Base-by-base conservation (phyloP, 2,113 vertebrate species). In the Motacilla tschutschensis region DNA sequence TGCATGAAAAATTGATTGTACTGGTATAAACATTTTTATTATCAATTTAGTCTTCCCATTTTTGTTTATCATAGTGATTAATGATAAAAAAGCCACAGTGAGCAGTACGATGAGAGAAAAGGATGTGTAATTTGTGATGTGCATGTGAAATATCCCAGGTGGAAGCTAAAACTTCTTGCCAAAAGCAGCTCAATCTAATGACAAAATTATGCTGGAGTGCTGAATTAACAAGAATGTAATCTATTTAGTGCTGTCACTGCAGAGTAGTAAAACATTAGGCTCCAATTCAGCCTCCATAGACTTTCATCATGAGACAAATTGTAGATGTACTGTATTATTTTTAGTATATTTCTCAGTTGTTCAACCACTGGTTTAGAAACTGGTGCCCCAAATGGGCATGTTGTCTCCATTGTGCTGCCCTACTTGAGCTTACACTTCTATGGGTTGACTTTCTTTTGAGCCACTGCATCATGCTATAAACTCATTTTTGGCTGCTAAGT, bases 181-280 rank as follows among this genome's bases (percentile, higher is more conserved):
- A 84, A 85, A 87, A 79, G 6, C 38, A 89, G 22, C 74, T 65
- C 41, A 48, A 4, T 54, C 35, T 85, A 87, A 91, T 40, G 69
- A 74, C 21, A 83, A 85, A 87, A 79, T 85, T 85, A 29, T 82
- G 26, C 51, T 84, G 54, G 55, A 84, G 17, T 79, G 47, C n/a
- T 82, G 72, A 92, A 89, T 84, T 87, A 89, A 84, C 54, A 89
- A 64, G 71, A 79, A 88, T 69, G n/a, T 72, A 79, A 85, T 79
- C 24, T 79, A 69, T 84, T 89, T 87, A 91, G 17, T 76, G 47
- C 31, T 93, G 51, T 54, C 72, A 85, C 64, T 73, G 28, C n/a
- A 77, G 29, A 65, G 29, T 10, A 84, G 38, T 75, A 79, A 64
- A 81, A 82, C 12, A 82, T n/a, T 76, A 76, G 46, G 21, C 24